Evolutionary conservation across 2,113 vertebrate genomes (phyloP).

Genomic region (Alces alces): DNA sequence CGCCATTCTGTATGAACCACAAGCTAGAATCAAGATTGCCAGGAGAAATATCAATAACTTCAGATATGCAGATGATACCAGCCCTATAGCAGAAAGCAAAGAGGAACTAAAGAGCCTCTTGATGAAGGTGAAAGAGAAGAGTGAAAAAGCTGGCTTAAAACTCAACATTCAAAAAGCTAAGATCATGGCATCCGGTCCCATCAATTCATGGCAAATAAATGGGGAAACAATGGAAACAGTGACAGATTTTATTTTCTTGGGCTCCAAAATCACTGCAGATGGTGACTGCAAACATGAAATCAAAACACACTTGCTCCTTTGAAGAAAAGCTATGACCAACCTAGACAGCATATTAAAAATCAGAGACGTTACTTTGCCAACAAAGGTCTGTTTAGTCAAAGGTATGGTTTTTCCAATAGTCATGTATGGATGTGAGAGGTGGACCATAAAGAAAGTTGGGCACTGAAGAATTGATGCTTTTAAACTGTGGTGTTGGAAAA

Average conservation of each 20-base stretch:
- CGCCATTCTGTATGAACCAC: background rate
- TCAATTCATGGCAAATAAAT: background rate
- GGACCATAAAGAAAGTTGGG: background rate
- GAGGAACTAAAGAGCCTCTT: background rate
- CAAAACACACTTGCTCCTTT: background rate
- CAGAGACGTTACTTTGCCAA: background rate
- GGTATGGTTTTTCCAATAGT: background rate
- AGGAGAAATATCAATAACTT: background rate
- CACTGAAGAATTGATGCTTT: background rate
- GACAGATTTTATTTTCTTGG: background rate
- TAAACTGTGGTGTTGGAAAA: background rate
- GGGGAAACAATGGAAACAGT: background rate
- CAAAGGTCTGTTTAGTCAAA: background rate
- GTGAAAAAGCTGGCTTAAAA: background rate
- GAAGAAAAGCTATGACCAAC: background rate
- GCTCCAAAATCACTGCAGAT: background rate
- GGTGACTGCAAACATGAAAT: background rate
- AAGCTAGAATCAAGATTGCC: background rate
- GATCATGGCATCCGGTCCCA: background rate
- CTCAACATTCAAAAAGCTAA: background rate
- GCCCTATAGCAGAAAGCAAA: background rate
- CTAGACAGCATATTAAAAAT: background rate
- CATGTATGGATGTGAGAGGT: background rate
- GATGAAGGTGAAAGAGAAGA: background rate
- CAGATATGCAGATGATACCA: background rate